A percentile compares a stretch with the other conserved stretches of the same genome.
phyloP scores from a whole-genome alignment of 2,113 vertebrate genomes.

The Anthoscopus minutus region DNA sequence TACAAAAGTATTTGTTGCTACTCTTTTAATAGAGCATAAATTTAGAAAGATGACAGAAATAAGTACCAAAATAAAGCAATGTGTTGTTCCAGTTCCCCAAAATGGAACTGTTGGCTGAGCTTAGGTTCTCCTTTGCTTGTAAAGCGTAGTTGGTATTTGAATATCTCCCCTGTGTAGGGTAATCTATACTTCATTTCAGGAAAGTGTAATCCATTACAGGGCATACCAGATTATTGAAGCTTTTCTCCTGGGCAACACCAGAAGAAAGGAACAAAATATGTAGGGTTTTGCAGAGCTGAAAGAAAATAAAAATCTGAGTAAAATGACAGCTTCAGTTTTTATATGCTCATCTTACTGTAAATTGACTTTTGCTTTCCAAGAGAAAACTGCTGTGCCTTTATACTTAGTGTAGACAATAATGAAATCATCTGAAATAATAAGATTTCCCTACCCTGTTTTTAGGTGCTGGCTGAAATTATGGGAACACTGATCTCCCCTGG shows the following conservation, averaged over 20 bases:
- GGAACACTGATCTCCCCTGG: not conserved
- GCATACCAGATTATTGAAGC: not conserved
- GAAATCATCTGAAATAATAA: not conserved
- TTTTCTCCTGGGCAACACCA: not conserved
- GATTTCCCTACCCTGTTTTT: not conserved
- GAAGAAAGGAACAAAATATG: not conserved
- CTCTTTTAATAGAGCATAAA: not conserved
- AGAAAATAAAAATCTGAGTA: not conserved
- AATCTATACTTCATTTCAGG: not conserved
- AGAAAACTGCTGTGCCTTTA: not conserved
- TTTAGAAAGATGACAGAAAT: not conserved
- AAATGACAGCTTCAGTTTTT: not conserved
- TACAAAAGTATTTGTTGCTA: not conserved
- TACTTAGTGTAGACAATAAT: not conserved
- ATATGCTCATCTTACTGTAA: not conserved
- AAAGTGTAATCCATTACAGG: not conserved
- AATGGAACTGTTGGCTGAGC: not conserved
- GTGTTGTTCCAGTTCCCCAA: not conserved
- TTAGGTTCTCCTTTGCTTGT: not conserved
- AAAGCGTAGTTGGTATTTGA: not conserved
- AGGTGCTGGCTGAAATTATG: not conserved
- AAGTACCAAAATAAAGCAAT: not conserved
- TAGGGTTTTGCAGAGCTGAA: not conserved
- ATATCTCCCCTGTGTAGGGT: not conserved
- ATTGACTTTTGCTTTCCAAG: not conserved